Evolutionary conservation across 2,113 vertebrate genomes (phyloP).

Genomic region (Channa argus): DNA sequence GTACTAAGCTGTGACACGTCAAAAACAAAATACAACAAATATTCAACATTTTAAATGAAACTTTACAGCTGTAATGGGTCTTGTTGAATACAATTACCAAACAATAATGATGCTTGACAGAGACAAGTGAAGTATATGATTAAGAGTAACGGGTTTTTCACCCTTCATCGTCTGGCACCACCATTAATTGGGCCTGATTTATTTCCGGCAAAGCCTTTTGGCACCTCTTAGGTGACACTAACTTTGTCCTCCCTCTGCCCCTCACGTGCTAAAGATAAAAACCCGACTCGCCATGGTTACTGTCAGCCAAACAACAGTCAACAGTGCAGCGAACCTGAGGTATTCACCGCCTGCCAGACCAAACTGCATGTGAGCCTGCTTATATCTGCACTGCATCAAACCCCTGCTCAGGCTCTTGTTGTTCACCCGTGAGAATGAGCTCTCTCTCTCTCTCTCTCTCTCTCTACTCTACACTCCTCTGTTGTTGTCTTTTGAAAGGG

Average conservation of each 20-base stretch:
- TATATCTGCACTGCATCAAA: constrained; percentile 69
- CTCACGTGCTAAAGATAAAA: constrained; percentile 66
- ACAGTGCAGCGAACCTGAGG: constrained; percentile 45
- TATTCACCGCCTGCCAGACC: constrained; percentile 40
- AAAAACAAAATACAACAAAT: too few species aligned
- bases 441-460: constrained; percentile 2
- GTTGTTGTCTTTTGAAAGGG: constrained; percentile 66
- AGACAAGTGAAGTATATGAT: constrained; percentile 6
- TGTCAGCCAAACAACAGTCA: constrained; percentile 75
- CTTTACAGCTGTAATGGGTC: too few species aligned
- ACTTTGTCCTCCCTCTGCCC: constrained; percentile 42
- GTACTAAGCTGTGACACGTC: too few species aligned
- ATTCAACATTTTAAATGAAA: too few species aligned
- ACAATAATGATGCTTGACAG: constrained; percentile 4
- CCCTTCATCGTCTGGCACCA: constrained; percentile 24
- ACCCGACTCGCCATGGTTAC: constrained; percentile 73
- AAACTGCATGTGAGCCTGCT: constrained; percentile 37
- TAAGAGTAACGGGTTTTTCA: constrained; percentile 15
- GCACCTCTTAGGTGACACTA: constrained; percentile 56
- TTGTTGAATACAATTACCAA: neutral
- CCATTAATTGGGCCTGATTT: constrained; percentile 45
- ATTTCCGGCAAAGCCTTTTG: constrained; percentile 54
- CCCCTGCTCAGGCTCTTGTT: constrained; percentile 20
- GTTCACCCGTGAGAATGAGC: constrained; percentile 38
- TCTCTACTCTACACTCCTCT: constrained; percentile 3